Conservation (phyloP, 1,140 invertebrate species). For the Lerema accius region DNA sequence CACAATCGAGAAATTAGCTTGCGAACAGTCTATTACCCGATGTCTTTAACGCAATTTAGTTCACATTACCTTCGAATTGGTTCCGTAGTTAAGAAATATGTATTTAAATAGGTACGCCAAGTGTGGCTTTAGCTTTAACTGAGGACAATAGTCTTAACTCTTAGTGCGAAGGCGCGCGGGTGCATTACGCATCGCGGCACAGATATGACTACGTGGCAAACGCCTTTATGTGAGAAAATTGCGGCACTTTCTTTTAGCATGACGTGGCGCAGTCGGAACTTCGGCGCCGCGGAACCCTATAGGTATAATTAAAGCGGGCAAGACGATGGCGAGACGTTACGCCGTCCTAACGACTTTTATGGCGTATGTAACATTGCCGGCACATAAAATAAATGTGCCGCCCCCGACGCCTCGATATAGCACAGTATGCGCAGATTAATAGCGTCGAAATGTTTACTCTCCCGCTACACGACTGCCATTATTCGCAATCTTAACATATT, state of each 20-base stretch:
- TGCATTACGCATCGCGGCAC: slow-evolving; percentile 28
- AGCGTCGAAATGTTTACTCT: slow-evolving; percentile 74
- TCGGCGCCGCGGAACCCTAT: slow-evolving; percentile 57
- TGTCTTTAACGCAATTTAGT: too few relatives aligned
- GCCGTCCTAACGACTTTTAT: slow-evolving; percentile 81
- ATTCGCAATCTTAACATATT: slow-evolving; percentile 61
- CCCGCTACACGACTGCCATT: slow-evolving; percentile 62
- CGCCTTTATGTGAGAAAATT: slow-evolving; percentile 29
- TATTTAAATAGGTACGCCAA: background rate
- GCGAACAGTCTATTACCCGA: background rate
- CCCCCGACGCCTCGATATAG: slow-evolving; percentile 70
- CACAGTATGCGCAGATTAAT: slow-evolving; percentile 75
- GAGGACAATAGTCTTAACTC: slow-evolving; percentile 13
- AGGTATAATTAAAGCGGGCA: slow-evolving; percentile 77
- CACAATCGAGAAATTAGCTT: slow-evolving; percentile 16
- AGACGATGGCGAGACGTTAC: slow-evolving; percentile 79
- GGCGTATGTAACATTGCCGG: slow-evolving; percentile 80
- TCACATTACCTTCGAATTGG: too few relatives aligned
- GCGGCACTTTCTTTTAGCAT: slow-evolving; percentile 30
- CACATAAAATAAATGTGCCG: slow-evolving; percentile 82
- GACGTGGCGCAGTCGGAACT: slow-evolving; percentile 57
- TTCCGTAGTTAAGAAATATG: too few relatives aligned
- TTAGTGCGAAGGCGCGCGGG: slow-evolving; percentile 10
- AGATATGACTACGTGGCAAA: slow-evolving; percentile 14
- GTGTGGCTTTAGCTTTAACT: background rate